Evolutionary conservation across 2,113 vertebrate genomes (phyloP).

Genomic region (Chaetura pelagica): DNA sequence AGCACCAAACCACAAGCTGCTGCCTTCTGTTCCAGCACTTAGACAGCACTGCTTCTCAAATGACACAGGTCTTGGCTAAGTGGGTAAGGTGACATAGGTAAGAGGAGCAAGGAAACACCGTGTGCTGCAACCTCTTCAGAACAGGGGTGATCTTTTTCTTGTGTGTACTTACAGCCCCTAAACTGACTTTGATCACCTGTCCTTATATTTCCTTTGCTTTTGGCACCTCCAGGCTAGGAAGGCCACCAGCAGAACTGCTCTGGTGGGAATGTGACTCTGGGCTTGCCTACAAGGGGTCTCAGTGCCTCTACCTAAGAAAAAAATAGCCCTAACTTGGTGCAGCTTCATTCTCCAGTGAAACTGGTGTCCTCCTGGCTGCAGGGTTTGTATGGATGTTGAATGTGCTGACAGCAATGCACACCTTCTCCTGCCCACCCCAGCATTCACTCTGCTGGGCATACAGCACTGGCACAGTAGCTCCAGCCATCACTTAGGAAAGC

Average conservation of each 20-base stretch:
- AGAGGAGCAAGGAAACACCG: not conserved
- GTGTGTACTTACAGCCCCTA: not conserved
- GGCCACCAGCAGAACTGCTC: not conserved
- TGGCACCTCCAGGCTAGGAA: not conserved
- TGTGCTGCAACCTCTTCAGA: not conserved
- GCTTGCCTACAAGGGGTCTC: not conserved
- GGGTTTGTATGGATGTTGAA: not conserved
- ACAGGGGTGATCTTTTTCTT: not conserved
- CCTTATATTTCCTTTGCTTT: not conserved
- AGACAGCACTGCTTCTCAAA: not conserved
- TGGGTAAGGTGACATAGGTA: not conserved
- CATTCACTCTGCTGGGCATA: not conserved
- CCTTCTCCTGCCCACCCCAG: not conserved
- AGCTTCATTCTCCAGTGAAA: not conserved
- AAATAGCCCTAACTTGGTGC: not conserved
- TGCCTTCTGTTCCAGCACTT: not conserved
- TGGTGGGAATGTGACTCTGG: not conserved
- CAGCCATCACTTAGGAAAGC: not conserved
- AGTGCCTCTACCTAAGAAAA: not conserved
- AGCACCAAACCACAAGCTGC: not conserved
- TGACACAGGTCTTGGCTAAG: not conserved
- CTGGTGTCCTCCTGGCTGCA: not conserved
- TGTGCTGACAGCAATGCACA: not conserved
- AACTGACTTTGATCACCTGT: not conserved
- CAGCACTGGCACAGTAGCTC: rapidly evolving